Percentiles rank a stretch among this genome's conserved stretches.
Conservation (phyloP, 2,797 vertebrate species). For the Neosilurus hyrtlii region DNA sequence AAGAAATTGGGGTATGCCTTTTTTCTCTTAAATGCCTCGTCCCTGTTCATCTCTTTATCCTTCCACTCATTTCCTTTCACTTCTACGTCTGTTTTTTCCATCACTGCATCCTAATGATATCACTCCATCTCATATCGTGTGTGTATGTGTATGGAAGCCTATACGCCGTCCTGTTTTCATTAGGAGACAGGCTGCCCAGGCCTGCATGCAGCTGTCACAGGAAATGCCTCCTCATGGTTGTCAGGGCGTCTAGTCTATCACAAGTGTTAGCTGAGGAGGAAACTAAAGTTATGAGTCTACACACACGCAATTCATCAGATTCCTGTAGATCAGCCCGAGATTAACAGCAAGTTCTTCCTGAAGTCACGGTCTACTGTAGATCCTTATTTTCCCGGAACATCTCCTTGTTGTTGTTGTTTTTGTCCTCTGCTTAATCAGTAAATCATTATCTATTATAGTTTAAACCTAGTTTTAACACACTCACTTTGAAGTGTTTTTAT, state of each 20-base stretch:
- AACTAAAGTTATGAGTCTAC: slow-evolving; percentile 60
- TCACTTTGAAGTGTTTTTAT: not conserved
- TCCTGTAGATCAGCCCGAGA: not conserved
- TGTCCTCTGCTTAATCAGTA: not conserved
- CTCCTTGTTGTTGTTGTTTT: not conserved
- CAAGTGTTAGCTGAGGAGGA: slow-evolving; percentile 39
- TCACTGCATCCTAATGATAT: slow-evolving; percentile 42
- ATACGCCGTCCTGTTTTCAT: not conserved
- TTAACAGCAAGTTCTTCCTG: slow-evolving; percentile 6
- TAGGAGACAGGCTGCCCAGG: slow-evolving; percentile 32
- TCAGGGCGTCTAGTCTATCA: slow-evolving; percentile 49
- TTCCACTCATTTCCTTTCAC: slow-evolving; percentile 57
- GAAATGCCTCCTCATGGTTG: slow-evolving; percentile 58
- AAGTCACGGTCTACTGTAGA: not conserved
- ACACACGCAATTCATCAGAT: not conserved
- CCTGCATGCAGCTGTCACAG: slow-evolving; percentile 64
- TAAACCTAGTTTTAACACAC: not conserved
- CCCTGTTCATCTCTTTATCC: slow-evolving; percentile 38
- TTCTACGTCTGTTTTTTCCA: slow-evolving; percentile 47
- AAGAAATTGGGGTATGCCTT: slow-evolving; percentile 55
- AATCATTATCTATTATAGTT: not conserved
- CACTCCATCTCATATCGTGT: slow-evolving; percentile 52
- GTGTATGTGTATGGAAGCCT: not conserved
- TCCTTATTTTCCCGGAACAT: not conserved
- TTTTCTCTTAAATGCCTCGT: slow-evolving; percentile 56